phyloP scores from a whole-genome alignment of 2,797 vertebrate species.

The Chloroceryle amazona region DNA sequence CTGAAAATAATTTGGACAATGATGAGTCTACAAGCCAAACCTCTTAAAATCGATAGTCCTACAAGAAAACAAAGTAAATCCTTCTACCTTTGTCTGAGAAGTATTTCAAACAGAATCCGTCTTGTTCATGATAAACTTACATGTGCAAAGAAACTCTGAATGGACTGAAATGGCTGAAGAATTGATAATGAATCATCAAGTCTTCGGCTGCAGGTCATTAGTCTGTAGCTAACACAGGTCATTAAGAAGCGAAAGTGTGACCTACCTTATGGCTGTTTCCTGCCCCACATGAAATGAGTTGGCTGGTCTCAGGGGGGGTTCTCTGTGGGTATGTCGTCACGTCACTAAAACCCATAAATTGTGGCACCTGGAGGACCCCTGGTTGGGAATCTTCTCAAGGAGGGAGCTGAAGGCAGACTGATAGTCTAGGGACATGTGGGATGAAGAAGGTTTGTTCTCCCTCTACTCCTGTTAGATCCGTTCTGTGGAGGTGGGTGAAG shows the following conservation, averaged over 20 bases:
- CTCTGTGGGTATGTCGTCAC: background rate
- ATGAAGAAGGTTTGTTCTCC: background rate
- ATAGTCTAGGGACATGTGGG: background rate
- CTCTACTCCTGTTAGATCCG: background rate
- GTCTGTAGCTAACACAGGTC: background rate
- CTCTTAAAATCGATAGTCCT: background rate
- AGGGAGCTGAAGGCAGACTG: background rate
- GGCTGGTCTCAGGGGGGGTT: background rate
- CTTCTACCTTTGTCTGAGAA: background rate
- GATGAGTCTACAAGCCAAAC: background rate
- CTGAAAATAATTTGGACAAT: background rate
- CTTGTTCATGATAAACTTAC: background rate
- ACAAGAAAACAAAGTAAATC: background rate
- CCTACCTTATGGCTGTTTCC: background rate
- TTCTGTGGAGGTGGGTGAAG: background rate
- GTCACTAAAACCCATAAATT: background rate
- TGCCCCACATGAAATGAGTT: background rate
- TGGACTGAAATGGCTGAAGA: background rate
- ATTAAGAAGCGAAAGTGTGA: background rate
- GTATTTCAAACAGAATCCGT: background rate
- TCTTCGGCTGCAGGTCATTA: background rate
- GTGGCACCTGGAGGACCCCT: background rate
- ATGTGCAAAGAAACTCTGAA: background rate
- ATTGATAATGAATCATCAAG: background rate
- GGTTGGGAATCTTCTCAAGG: background rate